These are phyloP conservation scores for Uloborus diversus DNA, from an alignment of 1,140 invertebrate genomes.

Conservation along the genomic window DNA sequence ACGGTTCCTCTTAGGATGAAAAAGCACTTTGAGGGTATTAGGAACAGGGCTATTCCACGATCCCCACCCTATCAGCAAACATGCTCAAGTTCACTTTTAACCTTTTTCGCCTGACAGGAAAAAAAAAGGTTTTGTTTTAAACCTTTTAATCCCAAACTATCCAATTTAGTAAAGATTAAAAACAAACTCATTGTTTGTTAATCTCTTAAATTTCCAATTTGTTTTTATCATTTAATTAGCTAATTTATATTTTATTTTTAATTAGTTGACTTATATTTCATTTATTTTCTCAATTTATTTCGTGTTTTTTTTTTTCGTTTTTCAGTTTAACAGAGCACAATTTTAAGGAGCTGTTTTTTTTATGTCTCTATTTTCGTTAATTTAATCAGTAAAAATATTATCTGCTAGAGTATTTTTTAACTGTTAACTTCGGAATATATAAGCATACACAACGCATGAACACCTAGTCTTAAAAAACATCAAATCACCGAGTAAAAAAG, in stretches of 20 bases:
- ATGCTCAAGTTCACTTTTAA: constrained; percentile 16
- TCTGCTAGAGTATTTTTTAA: too few species aligned
- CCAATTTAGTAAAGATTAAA: constrained; percentile 20
- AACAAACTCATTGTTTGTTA: background rate
- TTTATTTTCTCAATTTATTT: too few species aligned
- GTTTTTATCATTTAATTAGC: background rate
- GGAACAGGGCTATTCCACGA: constrained; percentile 14
- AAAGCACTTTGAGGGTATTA: constrained; percentile 55
- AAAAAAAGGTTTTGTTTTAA: background rate
- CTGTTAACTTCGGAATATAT: too few species aligned
- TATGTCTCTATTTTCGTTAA: too few species aligned
- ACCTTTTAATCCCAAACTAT: constrained; percentile 15
- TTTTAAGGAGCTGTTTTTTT: too few species aligned
- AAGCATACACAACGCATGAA: too few species aligned
- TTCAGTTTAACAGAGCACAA: too few species aligned
- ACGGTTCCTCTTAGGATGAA: constrained; percentile 53
- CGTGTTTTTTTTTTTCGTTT: too few species aligned
- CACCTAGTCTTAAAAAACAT: too few species aligned
- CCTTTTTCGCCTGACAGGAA: background rate
- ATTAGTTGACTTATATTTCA: too few species aligned
- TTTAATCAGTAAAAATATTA: too few species aligned
- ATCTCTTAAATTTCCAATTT: background rate
- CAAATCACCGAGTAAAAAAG: too few species aligned
- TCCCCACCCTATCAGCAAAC: constrained; percentile 13
- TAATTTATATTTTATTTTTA: background rate